A percentile compares a stretch with the other conserved stretches of the same genome.
These are phyloP conservation scores for Symphodus melops DNA, from an alignment of 2,113 vertebrate genomes.

Conservation along the genomic window DNA sequence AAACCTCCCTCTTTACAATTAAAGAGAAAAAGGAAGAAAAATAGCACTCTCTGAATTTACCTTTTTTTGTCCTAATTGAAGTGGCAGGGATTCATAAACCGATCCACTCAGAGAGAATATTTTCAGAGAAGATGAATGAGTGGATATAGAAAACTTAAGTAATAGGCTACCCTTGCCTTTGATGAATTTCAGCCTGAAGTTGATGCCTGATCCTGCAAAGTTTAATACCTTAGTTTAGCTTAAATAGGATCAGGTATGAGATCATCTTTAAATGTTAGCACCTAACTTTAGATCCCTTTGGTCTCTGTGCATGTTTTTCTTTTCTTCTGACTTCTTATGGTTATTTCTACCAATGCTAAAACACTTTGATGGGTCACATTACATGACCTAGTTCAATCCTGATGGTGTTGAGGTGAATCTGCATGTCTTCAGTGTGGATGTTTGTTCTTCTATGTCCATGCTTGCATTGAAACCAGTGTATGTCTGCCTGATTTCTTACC, in stretches of 20 bases:
- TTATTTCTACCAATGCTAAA: background rate
- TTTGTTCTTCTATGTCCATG: background rate
- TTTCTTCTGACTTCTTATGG: background rate
- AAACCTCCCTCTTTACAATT: background rate
- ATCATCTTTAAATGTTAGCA: background rate
- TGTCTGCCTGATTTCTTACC: too few species aligned
- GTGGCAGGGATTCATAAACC: background rate
- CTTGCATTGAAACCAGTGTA: too few species aligned
- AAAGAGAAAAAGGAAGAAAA: background rate
- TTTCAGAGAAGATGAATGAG: background rate
- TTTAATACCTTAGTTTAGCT: background rate
- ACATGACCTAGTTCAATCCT: background rate
- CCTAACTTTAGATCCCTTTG: background rate
- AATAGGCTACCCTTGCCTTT: background rate
- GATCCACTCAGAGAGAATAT: background rate
- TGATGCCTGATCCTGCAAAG: background rate
- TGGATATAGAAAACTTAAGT: background rate
- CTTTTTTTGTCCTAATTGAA: background rate
- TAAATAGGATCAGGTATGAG: too few species aligned
- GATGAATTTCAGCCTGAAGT: background rate
- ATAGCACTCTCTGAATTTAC: background rate
- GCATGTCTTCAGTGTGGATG: background rate
- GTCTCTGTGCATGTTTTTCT: background rate
- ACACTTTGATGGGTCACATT: background rate
- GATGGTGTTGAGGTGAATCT: too few species aligned